A percentile compares a stretch with the other conserved stretches of the same genome.
Evolutionary conservation across 1,140 invertebrate species (phyloP).

Genomic region (Scylla paramamosain): DNA sequence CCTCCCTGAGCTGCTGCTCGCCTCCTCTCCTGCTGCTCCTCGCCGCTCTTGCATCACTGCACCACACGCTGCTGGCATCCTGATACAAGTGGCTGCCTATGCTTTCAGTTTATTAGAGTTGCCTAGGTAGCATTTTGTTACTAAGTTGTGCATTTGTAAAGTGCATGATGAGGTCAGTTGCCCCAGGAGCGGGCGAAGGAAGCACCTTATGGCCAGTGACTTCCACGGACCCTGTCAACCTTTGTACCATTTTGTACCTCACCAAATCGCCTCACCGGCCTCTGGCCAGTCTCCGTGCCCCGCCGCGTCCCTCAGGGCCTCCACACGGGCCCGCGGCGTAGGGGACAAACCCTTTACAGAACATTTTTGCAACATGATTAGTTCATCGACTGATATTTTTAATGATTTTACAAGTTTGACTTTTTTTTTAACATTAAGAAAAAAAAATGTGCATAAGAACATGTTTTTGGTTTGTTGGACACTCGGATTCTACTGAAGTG

Average conservation of each 20-base stretch:
- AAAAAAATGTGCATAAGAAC: slow-evolving; percentile 9
- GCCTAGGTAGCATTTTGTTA: slow-evolving; percentile 75
- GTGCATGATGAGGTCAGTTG: slow-evolving; percentile 66
- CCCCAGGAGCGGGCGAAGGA: slow-evolving; percentile 55
- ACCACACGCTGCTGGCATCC: slow-evolving; percentile 61
- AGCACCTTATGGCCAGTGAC: slow-evolving; percentile 68
- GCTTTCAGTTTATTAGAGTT: slow-evolving; percentile 72
- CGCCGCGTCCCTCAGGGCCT: slow-evolving; percentile 23
- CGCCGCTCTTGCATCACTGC: slow-evolving; percentile 35
- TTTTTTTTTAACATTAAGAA: neutral
- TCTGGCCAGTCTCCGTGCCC: neutral
- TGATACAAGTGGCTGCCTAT: slow-evolving; percentile 74
- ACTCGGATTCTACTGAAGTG: slow-evolving; percentile 31
- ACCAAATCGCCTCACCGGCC: slow-evolving; percentile 51
- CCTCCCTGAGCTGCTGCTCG: slow-evolving; percentile 28
- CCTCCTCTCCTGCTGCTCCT: slow-evolving; percentile 28
- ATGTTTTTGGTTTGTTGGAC: slow-evolving; percentile 3
- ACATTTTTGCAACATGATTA: slow-evolving; percentile 58
- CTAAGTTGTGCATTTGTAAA: slow-evolving; percentile 71
- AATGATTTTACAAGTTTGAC: slow-evolving; percentile 3
- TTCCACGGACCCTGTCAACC: slow-evolving; percentile 68
- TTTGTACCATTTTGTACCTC: slow-evolving; percentile 73
- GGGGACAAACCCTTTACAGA: slow-evolving; percentile 48
- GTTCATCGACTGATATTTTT: slow-evolving; percentile 21
- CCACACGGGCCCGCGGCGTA: slow-evolving; percentile 28